Percentiles rank a stretch among this genome's conserved stretches.
phyloP scores from a whole-genome alignment of 1,140 invertebrate species.

The Capitella teleta region DNA sequence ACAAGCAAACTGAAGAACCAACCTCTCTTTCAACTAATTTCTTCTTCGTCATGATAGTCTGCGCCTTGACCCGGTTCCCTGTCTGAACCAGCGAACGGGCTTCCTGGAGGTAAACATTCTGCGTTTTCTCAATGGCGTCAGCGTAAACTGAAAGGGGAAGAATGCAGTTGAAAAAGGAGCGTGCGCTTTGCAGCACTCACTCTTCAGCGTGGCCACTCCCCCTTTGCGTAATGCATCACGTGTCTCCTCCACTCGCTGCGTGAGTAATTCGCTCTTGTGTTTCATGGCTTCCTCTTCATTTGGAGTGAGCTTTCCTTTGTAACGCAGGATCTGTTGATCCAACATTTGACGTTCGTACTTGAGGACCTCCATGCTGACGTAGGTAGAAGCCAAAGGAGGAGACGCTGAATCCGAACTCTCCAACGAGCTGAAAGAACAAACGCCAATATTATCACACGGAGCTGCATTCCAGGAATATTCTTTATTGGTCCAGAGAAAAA shows the following conservation, averaged over 20 bases:
- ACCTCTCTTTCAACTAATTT: conserved; percentile 33
- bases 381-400: not conserved
- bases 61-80: conserved; percentile 29
- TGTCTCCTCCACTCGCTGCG: conserved; percentile 6
- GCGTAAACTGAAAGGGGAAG: conserved; percentile 3
- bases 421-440: too few species aligned
- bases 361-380: conserved; percentile 12
- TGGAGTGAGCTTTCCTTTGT: conserved; percentile 9
- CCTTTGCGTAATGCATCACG: conserved; percentile 5
- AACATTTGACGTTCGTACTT: conserved; percentile 10
- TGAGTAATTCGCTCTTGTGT: conserved; percentile 9
- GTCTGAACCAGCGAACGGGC: conserved; percentile 19
- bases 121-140: not conserved
- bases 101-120: conserved; percentile 19
- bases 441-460: too few species aligned
- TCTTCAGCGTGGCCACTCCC: not conserved
- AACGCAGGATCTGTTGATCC: conserved; percentile 11
- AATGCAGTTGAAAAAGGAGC: not conserved
- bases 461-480: too few species aligned
- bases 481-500: too few species aligned
- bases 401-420: not conserved
- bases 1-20: too few species aligned
- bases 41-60: conserved; percentile 26
- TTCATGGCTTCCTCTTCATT: conserved; percentile 4
- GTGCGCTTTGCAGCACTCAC: not conserved